Evolutionary conservation across 2,797 vertebrate species (phyloP), one percentile per base, ranked within the genome.

Genomic region (Intellagama lesueurii): DNA sequence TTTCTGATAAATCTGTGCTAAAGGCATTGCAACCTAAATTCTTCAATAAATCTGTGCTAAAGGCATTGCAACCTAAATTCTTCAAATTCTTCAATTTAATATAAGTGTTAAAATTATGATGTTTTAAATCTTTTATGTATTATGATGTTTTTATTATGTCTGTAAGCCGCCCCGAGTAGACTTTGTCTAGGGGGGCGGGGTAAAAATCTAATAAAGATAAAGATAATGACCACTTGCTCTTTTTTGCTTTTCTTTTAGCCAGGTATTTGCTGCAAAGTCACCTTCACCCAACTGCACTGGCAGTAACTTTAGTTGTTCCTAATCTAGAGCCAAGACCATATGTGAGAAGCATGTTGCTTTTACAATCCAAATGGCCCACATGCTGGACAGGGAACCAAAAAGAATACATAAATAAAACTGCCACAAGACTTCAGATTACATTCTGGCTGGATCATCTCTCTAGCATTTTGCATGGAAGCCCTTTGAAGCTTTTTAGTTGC

Each of bases 401-500:
- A 5, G 89, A 44, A 19, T 3, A 52, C 12, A 5, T 1, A 64
- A 64, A 64, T 64, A 64, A 64, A 64, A 64, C 72, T 22, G 4
- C 26, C 3, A 30, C 30, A 87, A 92, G 92, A 93, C 94, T 94
- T 95, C 95, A 95, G 77, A 94, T 95, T 95, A 95, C 93, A 89
- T 47, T 92, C 93, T 95, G 94, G 93, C 93, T 91, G 87, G 70
- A 56, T 64, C 86, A 22, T 84, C 6, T 79, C n/a, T 68, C 30
- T 81, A 88, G 91, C 87, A 91, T 91, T 93, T 83, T 88, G 0
- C 85, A 78, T 79, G 90, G 93, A 94, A 87, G 11, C 79, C 9
- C 44, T 88, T 92, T 87, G 90, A 92, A 90, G 56, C 56, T 85
- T 80, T 85, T 76, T 44, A 30, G 24, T 30, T 52, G 60, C 47